Evolutionary conservation across 2,797 vertebrate genomes (phyloP), one percentile per base, ranked within the genome.

Genomic region (Tragopan temminckii): DNA sequence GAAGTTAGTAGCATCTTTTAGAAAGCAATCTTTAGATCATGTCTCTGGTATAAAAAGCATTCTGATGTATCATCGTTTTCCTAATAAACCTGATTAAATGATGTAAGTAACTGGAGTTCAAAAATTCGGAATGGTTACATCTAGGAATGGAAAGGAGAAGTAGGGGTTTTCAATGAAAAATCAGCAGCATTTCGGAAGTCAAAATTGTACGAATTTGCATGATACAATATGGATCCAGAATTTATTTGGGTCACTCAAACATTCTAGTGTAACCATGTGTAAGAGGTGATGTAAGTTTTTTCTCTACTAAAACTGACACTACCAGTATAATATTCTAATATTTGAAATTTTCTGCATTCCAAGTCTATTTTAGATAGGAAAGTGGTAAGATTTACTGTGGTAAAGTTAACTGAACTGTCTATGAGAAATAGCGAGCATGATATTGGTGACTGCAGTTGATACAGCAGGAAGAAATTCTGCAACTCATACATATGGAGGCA

Each of bases 401-500:
- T 58, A 5, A 72, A 85, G 46, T 62, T 76, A 82, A 29, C 7
- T 42, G 24, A 21, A 33, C 13, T 31, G 8, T 20, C 33, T 33
- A 2, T 48, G 31, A 36, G 63, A 86, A 87, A 70, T 0, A 1
- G 10, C 15, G 8, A 4, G 18, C 29, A 53, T 90, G 55, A 24
- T 63, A 4, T 35, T 23, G 31, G 77, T 52, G 63, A 17, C n/a
- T 42, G 1, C 43, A 20, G n/a, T 68, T 59, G 58, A 23, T 12
- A 5, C 13, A 59, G 74, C 1, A 6, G 35, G 42, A 69, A 71
- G 50, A 21, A 83, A 80, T 36, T 90, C 78, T 84, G 66, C 16
- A 27, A 7, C 66, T 93, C 2, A 6, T 74, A 33, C 46, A 8
- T 13, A 58, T 1, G 8, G 31, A 86, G 70, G 42, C 0, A 0